Conservation (phyloP, 2,113 vertebrate species). For the Seriola dumerili region DNA sequence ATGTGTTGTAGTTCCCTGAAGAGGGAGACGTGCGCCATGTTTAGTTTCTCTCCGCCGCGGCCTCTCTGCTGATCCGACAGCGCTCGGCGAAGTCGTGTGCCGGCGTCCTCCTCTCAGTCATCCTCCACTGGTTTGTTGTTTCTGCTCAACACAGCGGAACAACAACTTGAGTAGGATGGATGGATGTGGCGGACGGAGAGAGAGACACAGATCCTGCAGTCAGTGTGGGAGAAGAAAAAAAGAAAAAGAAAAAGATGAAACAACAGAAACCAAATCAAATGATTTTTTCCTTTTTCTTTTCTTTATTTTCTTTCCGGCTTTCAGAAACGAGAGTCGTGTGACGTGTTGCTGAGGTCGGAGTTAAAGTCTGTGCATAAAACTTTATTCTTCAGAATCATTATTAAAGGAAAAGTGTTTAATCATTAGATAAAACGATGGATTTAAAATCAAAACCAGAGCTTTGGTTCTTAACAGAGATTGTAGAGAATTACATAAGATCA, state of each 20-base stretch:
- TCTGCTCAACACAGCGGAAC: slow-evolving; percentile 27
- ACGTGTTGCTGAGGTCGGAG: slow-evolving; percentile 20
- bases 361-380: neutral
- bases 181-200: slow-evolving; percentile 37
- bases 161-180: slow-evolving; percentile 35
- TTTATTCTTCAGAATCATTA: neutral
- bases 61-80: neutral
- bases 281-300: slow-evolving; percentile 22
- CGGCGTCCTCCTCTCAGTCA: neutral
- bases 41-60: neutral
- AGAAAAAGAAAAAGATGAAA: neutral
- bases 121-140: slow-evolving; percentile 9
- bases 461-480: neutral
- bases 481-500: slow-evolving; percentile 22
- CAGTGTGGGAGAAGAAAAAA: slow-evolving; percentile 8
- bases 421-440: neutral
- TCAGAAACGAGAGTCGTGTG: slow-evolving; percentile 24
- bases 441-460: slow-evolving; percentile 41
- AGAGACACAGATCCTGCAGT: slow-evolving; percentile 33
- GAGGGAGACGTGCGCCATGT: no score
- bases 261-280: slow-evolving; percentile 18
- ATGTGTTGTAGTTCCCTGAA: neutral
- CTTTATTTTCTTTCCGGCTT: slow-evolving; percentile 8
- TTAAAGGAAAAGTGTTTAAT: slow-evolving; percentile 8
- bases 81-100: neutral